Evolutionary conservation across 1,140 invertebrate species (phyloP).

Genomic region (Vanessa tameamea): DNA sequence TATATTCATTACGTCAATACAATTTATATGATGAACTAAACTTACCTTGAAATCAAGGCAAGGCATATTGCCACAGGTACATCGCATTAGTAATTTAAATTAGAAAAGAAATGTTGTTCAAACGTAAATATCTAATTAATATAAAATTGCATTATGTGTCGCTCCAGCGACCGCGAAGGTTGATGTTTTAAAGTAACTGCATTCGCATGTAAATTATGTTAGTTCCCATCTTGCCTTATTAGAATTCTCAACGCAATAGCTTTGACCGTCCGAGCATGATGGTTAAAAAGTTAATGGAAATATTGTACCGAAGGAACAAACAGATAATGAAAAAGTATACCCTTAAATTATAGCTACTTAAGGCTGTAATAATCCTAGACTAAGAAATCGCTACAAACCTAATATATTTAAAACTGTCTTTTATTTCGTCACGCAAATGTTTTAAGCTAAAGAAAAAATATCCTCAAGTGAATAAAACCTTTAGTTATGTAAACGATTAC

Average conservation of each 20-base stretch:
- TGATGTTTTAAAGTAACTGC: background rate
- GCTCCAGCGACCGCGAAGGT: slow-evolving; percentile 30
- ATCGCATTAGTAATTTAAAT: background rate
- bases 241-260: background rate
- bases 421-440: background rate
- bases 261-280: slow-evolving; percentile 1
- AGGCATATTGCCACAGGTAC: background rate
- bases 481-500: slow-evolving; percentile 14
- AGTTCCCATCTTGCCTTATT: background rate
- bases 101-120: background rate
- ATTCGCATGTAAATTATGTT: slow-evolving; percentile 5
- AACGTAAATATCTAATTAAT: slow-evolving; percentile 28
- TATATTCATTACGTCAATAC: background rate
- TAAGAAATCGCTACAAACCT: no score
- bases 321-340: background rate
- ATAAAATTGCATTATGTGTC: slow-evolving; percentile 26
- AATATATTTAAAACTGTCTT: no score
- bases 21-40: background rate
- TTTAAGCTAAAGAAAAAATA: background rate
- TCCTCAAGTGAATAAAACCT: slow-evolving; percentile 5
- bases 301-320: background rate
- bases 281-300: background rate
- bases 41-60: background rate
- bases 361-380: no score
- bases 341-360: background rate